A percentile compares a stretch with the other conserved stretches of the same genome.
Conservation (phyloP, 2,888 invertebrate genomes). For the Tipula helvola region DNA sequence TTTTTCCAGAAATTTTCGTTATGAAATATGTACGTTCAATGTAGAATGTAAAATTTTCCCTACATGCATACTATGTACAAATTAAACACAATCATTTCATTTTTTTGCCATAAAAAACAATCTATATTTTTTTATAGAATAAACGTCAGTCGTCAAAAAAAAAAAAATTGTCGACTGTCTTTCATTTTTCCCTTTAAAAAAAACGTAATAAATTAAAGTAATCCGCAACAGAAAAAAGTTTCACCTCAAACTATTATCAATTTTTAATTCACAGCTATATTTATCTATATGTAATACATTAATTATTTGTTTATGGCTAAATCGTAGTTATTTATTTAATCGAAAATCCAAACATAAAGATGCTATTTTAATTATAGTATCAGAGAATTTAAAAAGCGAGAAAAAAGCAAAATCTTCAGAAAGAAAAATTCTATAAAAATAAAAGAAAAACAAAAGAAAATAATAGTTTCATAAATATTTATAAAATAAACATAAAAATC, state of each 20-base stretch:
- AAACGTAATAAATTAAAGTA: not conserved
- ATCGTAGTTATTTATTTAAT: not conserved
- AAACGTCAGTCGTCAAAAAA: slow-evolving; percentile 4
- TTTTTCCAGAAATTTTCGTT: too few relatives aligned
- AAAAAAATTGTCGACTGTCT: not conserved
- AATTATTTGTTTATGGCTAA: not conserved
- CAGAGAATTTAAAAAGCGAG: not conserved
- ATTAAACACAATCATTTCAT: not conserved
- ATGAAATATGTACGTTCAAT: too few relatives aligned
- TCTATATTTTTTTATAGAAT: not conserved
- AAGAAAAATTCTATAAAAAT: not conserved
- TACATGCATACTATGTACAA: not conserved
- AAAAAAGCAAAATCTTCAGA: not conserved
- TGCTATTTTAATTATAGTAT: not conserved
- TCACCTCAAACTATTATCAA: not conserved
- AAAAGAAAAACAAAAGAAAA: not conserved
- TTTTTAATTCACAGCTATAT: not conserved
- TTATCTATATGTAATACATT: not conserved
- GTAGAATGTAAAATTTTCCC: too few relatives aligned
- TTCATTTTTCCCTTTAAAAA: not conserved
- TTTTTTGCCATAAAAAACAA: not conserved
- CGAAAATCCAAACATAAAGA: not conserved
- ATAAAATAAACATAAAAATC: not conserved
- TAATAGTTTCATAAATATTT: not conserved
- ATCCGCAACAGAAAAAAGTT: not conserved